phyloP scores from a whole-genome alignment of 2,888 invertebrate species.

The Himalopsyche kuldschensis region DNA sequence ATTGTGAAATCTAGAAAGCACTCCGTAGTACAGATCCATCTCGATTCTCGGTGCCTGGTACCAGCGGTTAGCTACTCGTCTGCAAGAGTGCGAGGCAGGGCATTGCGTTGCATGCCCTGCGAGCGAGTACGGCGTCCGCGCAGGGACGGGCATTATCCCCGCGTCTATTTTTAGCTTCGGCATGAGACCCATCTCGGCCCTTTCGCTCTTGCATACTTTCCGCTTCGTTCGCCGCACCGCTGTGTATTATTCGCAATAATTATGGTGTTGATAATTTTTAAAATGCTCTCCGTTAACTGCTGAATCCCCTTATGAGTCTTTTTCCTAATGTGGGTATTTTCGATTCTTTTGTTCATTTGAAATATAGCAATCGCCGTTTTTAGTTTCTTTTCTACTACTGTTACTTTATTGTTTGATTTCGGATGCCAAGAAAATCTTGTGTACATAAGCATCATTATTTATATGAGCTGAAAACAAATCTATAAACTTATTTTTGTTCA shows the following conservation, averaged over 20 bases:
- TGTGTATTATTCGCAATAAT: background rate
- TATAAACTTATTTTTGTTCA: too few species aligned
- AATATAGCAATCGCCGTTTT: background rate
- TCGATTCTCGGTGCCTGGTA: too few species aligned
- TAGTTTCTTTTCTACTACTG: too few species aligned
- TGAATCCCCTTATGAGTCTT: background rate
- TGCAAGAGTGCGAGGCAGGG: background rate
- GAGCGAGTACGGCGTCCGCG: background rate
- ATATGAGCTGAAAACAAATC: too few species aligned
- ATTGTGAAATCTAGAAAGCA: too few species aligned
- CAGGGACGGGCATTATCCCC: background rate
- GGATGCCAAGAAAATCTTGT: too few species aligned
- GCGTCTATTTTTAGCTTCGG: background rate
- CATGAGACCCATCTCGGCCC: background rate
- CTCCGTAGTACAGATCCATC: background rate
- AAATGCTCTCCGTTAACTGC: background rate
- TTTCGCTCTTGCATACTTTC: background rate
- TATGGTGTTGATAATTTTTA: background rate
- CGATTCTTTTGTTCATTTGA: background rate
- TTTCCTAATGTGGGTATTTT: background rate
- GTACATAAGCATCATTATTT: too few species aligned
- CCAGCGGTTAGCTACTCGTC: background rate
- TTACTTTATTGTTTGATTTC: too few species aligned
- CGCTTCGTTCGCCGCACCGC: background rate
- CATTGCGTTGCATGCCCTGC: background rate